A percentile compares a stretch with the other conserved stretches of the same genome.
phyloP scores from a whole-genome alignment of 2,113 vertebrate genomes.

The Parotia lawesii region DNA sequence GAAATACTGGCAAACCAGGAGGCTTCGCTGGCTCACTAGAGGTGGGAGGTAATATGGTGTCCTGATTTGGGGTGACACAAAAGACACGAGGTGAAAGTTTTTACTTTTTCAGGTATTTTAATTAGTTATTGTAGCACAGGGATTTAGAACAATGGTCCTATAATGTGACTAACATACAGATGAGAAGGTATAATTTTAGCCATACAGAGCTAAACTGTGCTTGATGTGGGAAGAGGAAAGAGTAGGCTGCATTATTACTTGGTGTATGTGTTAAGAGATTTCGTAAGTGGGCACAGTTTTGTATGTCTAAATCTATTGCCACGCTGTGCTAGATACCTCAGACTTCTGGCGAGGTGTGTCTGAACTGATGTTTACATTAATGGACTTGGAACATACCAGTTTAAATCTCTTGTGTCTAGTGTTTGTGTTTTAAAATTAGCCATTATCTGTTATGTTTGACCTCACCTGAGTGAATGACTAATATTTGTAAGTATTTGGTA shows the following conservation, averaged over 20 bases:
- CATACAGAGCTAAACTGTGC: neutral
- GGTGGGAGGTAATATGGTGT: neutral
- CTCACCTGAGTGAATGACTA: neutral
- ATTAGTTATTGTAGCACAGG: neutral
- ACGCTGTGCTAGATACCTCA: neutral
- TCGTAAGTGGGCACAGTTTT: neutral
- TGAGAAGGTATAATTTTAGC: neutral
- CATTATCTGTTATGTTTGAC: neutral
- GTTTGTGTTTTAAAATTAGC: neutral
- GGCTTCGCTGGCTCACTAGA: neutral
- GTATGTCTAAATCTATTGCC: neutral
- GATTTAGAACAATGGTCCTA: neutral
- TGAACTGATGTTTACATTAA: neutral
- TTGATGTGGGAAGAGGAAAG: neutral
- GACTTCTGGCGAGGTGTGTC: neutral
- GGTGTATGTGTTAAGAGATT: neutral
- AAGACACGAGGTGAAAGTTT: neutral
- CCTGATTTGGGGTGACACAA: neutral
- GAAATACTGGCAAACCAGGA: neutral
- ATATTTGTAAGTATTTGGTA: neutral
- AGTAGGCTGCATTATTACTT: neutral
- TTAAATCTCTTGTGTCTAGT: neutral
- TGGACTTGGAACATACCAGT: neutral
- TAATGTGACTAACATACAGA: neutral
- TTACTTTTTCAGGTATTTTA: neutral